Base-by-base conservation (phyloP, 2,113 vertebrate species). In the Galemys pyrenaicus region DNA sequence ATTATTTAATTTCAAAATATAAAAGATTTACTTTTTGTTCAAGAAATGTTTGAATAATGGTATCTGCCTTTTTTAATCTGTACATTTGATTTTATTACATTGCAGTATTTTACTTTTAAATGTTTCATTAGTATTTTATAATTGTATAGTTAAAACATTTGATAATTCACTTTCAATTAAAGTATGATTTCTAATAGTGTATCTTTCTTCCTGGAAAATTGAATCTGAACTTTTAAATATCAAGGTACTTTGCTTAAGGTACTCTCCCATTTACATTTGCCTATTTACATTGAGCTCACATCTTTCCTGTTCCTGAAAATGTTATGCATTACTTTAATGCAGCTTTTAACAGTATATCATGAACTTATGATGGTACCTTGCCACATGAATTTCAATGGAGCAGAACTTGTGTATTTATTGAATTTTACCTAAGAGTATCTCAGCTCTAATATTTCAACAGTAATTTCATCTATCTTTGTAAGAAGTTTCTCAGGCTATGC, bases 391-490 rank as follows among this genome's bases (percentile, higher is more conserved):
- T 90, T 97, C 67, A 4, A 0, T 60, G 81, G 95, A 96, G 96
- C 96, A 96, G 96, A 96, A 97, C 97, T 89, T 94, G 92, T 89
- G 20, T 73, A 84, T 95, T 97, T 97, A 97, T 3, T 91, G 95
- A 96, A 85, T 96, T 97, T 95, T 95, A 95, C 90, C 97, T 97
- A 84, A 71, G 94, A 97, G 83, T 89, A 78, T 86, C 84, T 96
- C 85, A 94, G 83, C 95, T 95, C 9, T 84, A 97, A 96, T 96
- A 89, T 96, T 97, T 97, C 95, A 97, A 95, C 92, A 96, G 87
- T 87, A 89, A 97, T 97, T 97, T 68, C 95, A 97, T 97, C 81
- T 95, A 77, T 81, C 93, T 96, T 97, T 95, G 89, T 91, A 95
- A 96, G 96, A 80, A 87, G 49, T 68, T 88, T 82, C 96, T 89